Percentiles rank a stretch among this genome's conserved stretches.
phyloP scores from a whole-genome alignment of 2,888 invertebrate genomes.

The Arge pagana region DNA sequence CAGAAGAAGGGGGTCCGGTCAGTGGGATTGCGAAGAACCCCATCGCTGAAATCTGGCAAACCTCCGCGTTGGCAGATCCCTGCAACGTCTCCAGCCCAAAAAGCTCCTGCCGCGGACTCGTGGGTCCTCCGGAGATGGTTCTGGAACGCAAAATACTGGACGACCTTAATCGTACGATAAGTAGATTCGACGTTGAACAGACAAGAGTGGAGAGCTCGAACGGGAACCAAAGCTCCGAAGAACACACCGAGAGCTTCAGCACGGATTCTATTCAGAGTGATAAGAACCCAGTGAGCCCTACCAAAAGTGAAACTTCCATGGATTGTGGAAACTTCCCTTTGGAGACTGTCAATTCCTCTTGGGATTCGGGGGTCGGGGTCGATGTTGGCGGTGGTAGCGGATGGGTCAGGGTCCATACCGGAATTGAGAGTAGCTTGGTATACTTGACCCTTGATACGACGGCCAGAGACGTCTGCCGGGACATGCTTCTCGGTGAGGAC shows the following conservation, averaged over 20 bases:
- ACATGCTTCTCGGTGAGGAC: conserved; percentile 60
- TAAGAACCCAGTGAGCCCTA: background rate
- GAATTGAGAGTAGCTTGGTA: conserved; percentile 65
- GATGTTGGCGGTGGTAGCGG: conserved; percentile 63
- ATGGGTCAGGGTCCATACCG: conserved; percentile 69
- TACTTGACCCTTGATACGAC: conserved; percentile 65
- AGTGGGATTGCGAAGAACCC: conserved; percentile 20
- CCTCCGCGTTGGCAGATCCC: background rate
- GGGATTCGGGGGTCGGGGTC: conserved; percentile 59
- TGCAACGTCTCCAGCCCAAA: background rate
- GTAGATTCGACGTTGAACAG: conserved; percentile 45
- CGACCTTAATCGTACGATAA: conserved; percentile 51
- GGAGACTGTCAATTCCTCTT: conserved; percentile 51
- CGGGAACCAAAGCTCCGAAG: conserved; percentile 10
- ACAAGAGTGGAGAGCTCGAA: background rate
- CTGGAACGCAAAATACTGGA: conserved; percentile 40
- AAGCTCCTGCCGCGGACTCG: background rate
- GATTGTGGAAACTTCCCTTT: conserved; percentile 5
- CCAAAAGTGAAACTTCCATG: conserved; percentile 17
- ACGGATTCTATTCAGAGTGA: conserved; percentile 45
- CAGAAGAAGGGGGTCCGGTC: conserved; percentile 18
- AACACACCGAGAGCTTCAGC: conserved; percentile 41
- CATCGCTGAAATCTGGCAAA: no score
- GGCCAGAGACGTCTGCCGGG: conserved; percentile 59
- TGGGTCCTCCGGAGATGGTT: background rate